phyloP scores from a whole-genome alignment of 2,888 invertebrate genomes.

The Drosophila ezoana region DNA sequence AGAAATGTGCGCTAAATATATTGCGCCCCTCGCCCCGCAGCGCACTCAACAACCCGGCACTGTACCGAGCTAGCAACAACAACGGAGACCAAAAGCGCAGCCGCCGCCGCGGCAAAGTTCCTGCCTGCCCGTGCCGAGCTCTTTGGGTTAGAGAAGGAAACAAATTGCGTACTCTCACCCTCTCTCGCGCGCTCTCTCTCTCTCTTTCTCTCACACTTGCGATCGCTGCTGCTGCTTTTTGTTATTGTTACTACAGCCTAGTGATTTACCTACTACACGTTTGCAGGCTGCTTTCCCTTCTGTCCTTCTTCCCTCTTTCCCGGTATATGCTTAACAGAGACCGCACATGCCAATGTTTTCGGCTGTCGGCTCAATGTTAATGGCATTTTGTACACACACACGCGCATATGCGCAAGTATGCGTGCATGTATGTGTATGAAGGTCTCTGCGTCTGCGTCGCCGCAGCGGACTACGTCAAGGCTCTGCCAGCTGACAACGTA shows the following conservation, averaged over 20 bases:
- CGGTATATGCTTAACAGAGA: slow-evolving; percentile 45
- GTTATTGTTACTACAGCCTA: slow-evolving; percentile 37
- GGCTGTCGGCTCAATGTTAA: slow-evolving; percentile 65
- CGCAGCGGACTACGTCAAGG: slow-evolving; percentile 55
- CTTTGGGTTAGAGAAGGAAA: slow-evolving; percentile 33
- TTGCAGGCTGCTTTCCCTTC: slow-evolving; percentile 35
- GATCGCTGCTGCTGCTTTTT: slow-evolving; percentile 7
- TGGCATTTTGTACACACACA: slow-evolving; percentile 46
- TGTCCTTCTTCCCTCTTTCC: slow-evolving; percentile 25
- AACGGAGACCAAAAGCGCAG: slow-evolving; percentile 33
- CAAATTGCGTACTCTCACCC: slow-evolving; percentile 35
- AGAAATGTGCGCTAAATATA: slow-evolving; percentile 42
- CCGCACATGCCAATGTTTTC: slow-evolving; percentile 56
- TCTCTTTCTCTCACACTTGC: slow-evolving; percentile 4
- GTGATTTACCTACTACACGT: slow-evolving; percentile 56
- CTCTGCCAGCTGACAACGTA: slow-evolving; percentile 39
- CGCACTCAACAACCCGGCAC: slow-evolving; percentile 47
- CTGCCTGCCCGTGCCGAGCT: slow-evolving; percentile 23
- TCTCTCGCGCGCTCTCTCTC: slow-evolving; percentile 8
- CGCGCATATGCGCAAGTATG: neutral
- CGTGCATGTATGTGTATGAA: slow-evolving; percentile 29
- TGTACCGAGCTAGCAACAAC: slow-evolving; percentile 53
- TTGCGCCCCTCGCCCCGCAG: slow-evolving; percentile 30
- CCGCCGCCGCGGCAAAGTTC: slow-evolving; percentile 25
- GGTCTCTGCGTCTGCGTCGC: slow-evolving; percentile 36